Base-by-base conservation (phyloP, 2,888 invertebrate genomes). In the Criorhina ranunculi region DNA sequence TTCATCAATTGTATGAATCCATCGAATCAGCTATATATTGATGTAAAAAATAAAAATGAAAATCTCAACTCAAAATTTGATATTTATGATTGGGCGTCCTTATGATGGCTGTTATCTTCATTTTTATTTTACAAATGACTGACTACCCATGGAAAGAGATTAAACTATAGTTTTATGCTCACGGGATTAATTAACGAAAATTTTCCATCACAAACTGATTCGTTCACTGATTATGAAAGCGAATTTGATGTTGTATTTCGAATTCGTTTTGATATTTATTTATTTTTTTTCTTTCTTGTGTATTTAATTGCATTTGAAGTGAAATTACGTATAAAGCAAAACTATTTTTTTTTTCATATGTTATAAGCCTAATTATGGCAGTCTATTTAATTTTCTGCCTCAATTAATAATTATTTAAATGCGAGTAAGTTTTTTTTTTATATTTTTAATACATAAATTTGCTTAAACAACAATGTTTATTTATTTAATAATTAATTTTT, bases 341-440 rank as follows among this genome's bases (percentile, higher is more conserved):
- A 24, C 0, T 8, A 17, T 59, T 69, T 4, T 31, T 33, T 31
- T 33, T 59, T 35, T 24, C 5, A 9, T 2, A 35, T 46, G 44
- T 44, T 37, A 46, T 33, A 33, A 64, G 46, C 19, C 49, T 70
- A 70, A 70, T 70, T 78, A 62, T 55, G 17, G 49, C 70, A 37
- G 9, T 19, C 8, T 72, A 49, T 64, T 49, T 33, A 70, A 72
- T 70, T 70, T 72, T 64, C 19, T 40, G 62, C 49, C 19, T 57
- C 70, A 72, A 72, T 78, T 78, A 78, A 46, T 69, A 53, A 24
- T 5, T 24, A 33, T 42, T 31, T 67, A 15, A 7, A 5, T 29
- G 5, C 40, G 42, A 46, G 31, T 29, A 37, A 17, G 29, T 51
- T 51, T 33, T 17, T 1, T 49, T 35, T 35, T 64, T 12, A n/a